These are phyloP conservation scores for Agapornis roseicollis DNA, from an alignment of 2,113 vertebrate genomes.

Conservation along the genomic window DNA sequence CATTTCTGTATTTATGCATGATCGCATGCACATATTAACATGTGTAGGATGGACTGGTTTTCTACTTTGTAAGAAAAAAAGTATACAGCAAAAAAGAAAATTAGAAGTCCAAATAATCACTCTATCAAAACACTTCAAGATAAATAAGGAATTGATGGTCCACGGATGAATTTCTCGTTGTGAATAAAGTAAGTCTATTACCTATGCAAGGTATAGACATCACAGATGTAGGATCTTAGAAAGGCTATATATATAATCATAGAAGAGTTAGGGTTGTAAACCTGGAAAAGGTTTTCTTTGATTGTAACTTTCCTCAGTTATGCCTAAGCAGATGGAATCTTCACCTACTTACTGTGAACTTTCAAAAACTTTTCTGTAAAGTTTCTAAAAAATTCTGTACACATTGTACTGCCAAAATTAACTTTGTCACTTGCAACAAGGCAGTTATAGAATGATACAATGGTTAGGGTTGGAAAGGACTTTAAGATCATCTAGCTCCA, in stretches of 20 bases:
- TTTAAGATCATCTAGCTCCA: background rate
- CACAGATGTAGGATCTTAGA: no score
- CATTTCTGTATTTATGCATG: background rate
- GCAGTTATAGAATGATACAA: background rate
- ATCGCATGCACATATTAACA: background rate
- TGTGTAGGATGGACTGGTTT: rapidly evolving
- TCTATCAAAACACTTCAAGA: background rate
- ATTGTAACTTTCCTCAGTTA: background rate
- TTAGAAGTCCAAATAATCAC: background rate
- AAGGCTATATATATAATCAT: no score
- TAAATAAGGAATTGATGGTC: background rate
- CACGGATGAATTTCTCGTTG: background rate
- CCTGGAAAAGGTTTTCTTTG: background rate
- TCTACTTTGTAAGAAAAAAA: background rate
- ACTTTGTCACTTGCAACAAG: background rate
- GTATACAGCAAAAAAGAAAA: background rate
- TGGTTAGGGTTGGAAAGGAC: no score
- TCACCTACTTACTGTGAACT: background rate
- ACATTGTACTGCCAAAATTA: background rate
- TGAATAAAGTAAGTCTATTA: background rate
- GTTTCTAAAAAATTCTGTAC: background rate
- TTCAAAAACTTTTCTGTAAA: background rate
- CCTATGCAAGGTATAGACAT: background rate
- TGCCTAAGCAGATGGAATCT: background rate
- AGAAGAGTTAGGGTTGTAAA: no score